phyloP scores from a whole-genome alignment of 2,113 vertebrate species.

The Chloebia gouldiae region DNA sequence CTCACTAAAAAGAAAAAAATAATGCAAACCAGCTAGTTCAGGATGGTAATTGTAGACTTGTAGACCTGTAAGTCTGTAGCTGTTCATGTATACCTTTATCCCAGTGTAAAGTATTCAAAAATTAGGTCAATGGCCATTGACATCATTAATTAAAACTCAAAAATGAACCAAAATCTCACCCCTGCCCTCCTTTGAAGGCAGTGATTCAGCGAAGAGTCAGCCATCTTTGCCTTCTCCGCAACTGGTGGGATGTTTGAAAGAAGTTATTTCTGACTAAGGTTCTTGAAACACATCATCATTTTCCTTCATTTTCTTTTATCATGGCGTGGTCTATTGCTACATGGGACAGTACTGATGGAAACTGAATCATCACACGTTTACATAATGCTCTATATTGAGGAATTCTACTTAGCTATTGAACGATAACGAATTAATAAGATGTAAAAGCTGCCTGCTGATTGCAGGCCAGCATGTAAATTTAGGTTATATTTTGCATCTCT shows the following conservation, averaged over 20 bases:
- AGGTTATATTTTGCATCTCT: not conserved
- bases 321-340: not conserved
- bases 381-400: constrained; percentile 13
- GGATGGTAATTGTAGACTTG: not conserved
- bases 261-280: constrained; percentile 24
- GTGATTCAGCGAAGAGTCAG: not conserved
- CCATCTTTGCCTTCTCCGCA: not conserved
- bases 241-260: not conserved
- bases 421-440: not conserved
- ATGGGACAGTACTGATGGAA: not conserved
- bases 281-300: not conserved
- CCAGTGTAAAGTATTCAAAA: not conserved
- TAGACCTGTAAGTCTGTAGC: not conserved
- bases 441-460: not conserved
- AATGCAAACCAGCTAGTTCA: not conserved
- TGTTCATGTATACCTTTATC: not conserved
- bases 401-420: not conserved
- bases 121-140: not conserved
- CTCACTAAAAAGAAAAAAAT: not conserved
- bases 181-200: not conserved
- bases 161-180: not conserved
- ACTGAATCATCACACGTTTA: not conserved
- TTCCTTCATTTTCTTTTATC: constrained; percentile 14
- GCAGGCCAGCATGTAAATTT: not conserved
- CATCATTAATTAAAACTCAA: not conserved